Evolutionary conservation across 2,797 vertebrate genomes (phyloP).

Genomic region (Scarus forsteni): DNA sequence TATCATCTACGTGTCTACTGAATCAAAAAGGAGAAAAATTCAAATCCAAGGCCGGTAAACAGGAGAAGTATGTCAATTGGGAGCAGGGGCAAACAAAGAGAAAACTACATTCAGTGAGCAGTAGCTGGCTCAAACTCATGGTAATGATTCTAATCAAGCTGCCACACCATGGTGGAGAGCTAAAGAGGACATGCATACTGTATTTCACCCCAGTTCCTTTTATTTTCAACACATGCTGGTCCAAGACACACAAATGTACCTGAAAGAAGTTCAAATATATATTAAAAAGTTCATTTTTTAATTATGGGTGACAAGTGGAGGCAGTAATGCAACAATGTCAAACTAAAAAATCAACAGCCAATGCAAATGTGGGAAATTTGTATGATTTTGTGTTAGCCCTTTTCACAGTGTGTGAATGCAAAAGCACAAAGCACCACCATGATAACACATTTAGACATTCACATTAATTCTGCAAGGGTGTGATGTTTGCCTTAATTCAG

Average conservation of each 20-base stretch:
- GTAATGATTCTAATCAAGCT: constrained; percentile 67
- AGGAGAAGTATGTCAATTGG: constrained; percentile 25
- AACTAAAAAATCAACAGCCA: too few species aligned
- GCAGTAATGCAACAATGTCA: too few species aligned
- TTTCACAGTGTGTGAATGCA: too few species aligned
- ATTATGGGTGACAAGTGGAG: too few species aligned
- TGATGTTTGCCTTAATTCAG: too few species aligned
- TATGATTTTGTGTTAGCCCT: too few species aligned
- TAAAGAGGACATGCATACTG: constrained; percentile 6
- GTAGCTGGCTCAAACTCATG: constrained; percentile 52
- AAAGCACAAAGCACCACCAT: too few species aligned
- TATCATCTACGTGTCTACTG: constrained; percentile 23
- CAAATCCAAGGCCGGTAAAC: constrained; percentile 45
- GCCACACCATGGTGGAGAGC: constrained; percentile 35
- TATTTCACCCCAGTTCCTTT: constrained; percentile 34
- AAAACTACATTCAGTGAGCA: constrained; percentile 51
- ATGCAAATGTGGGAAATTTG: too few species aligned
- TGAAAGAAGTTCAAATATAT: too few species aligned
- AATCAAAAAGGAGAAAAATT: constrained; percentile 30
- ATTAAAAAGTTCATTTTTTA: too few species aligned
- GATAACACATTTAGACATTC: too few species aligned
- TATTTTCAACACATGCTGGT: constrained; percentile 18
- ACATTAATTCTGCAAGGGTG: too few species aligned
- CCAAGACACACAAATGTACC: neutral
- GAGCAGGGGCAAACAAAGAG: constrained; percentile 48